phyloP scores from a whole-genome alignment of 2,113 vertebrate species.

The Nothocercus julius region DNA sequence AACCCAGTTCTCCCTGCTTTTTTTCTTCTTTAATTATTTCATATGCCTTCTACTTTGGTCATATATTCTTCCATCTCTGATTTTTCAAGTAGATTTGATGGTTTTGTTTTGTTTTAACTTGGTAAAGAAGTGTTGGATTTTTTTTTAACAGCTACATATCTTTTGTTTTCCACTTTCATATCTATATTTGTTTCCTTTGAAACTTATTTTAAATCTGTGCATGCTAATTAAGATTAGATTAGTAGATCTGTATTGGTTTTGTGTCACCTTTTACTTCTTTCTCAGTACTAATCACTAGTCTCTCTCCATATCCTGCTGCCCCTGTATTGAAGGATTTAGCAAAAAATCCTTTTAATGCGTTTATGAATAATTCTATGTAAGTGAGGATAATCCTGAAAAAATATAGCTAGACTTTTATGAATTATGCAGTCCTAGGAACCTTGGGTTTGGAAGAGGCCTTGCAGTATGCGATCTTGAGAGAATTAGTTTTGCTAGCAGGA shows the following conservation, averaged over 20 bases:
- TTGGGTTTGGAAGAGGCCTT: neutral
- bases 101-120: neutral
- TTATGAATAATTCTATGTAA: neutral
- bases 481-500: neutral
- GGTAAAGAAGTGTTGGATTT: neutral
- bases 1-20: neutral
- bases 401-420: neutral
- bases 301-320: neutral
- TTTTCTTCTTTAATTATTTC: neutral
- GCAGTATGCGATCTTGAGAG: neutral
- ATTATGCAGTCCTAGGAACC: neutral
- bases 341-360: slow-evolving; percentile 35
- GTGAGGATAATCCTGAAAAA: neutral
- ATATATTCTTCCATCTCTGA: neutral
- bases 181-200: neutral
- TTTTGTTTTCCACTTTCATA: neutral
- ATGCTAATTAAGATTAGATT: neutral
- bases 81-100: neutral
- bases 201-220: neutral
- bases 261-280: neutral
- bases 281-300: neutral
- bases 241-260: neutral
- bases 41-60: neutral
- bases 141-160: neutral
- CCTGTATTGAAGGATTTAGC: neutral